Evolutionary conservation across 2,113 vertebrate genomes (phyloP).

Genomic region (Budorcas taxicolor): DNA sequence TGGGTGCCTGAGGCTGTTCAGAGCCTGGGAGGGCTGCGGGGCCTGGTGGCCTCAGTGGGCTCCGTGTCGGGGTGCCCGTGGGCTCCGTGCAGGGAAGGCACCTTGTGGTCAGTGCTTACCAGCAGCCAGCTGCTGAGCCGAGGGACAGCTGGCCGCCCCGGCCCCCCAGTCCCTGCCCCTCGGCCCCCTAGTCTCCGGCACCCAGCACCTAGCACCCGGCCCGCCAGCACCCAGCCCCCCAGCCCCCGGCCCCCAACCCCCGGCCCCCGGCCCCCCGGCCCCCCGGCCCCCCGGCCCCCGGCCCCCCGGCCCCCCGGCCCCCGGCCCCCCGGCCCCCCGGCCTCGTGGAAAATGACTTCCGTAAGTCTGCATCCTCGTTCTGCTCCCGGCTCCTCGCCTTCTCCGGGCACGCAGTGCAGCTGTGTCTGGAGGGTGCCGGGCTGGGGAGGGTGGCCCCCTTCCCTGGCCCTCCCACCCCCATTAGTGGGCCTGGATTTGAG

Average conservation of each 20-base stretch:
- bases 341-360: slow-evolving; percentile 45
- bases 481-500: background rate
- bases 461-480: accelerated
- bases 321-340: too few species aligned
- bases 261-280: background rate
- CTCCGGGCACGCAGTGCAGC: accelerated
- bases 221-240: background rate
- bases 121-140: background rate
- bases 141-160: too few species aligned
- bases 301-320: background rate
- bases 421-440: background rate
- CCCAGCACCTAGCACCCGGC: background rate
- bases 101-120: background rate
- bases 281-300: background rate
- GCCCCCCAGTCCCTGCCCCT: too few species aligned
- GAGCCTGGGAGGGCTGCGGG: background rate
- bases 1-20: background rate
- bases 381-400: background rate
- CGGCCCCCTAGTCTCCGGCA: too few species aligned
- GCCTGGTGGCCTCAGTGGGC: accelerated
- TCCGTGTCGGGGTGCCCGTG: background rate
- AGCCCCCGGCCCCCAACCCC: too few species aligned
- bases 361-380: slow-evolving; percentile 41
- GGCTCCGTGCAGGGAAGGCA: background rate
- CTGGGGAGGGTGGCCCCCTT: accelerated